Conservation (phyloP, 2,797 vertebrate genomes). For the Eremophila alpestris region DNA sequence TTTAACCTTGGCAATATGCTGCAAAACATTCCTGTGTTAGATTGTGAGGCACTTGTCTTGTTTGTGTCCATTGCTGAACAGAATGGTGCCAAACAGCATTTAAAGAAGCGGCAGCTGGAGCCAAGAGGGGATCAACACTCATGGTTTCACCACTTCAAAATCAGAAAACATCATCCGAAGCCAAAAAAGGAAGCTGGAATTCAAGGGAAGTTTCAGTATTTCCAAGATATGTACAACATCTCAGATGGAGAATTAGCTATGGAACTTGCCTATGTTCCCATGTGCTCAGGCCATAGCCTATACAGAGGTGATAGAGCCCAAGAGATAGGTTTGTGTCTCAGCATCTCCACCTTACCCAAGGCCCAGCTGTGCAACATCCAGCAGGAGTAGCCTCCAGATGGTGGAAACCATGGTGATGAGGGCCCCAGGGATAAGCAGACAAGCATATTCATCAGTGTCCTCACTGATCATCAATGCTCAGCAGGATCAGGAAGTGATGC, state of each 20-base stretch:
- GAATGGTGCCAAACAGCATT: neutral
- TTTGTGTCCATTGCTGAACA: neutral
- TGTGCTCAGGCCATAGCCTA: neutral
- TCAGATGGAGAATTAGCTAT: neutral
- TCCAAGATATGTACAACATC: neutral
- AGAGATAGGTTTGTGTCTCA: neutral
- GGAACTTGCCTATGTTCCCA: neutral
- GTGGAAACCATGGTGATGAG: neutral
- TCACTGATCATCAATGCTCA: neutral
- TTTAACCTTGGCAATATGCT: neutral
- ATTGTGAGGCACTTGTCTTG: neutral
- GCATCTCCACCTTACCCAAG: neutral
- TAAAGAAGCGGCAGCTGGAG: neutral
- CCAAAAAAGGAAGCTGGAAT: neutral
- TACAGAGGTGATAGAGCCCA: neutral
- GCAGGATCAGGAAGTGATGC: neutral
- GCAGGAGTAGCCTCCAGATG: neutral
- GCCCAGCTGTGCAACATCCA: neutral
- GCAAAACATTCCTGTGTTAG: slow-evolving; percentile 3
- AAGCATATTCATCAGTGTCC: neutral
- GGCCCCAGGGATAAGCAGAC: neutral
- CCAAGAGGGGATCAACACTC: neutral
- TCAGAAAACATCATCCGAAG: neutral
- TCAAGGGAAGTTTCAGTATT: neutral
- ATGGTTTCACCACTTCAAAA: neutral